Percentiles rank a stretch among this genome's conserved stretches.
phyloP scores from a whole-genome alignment of 2,113 vertebrate species.

The Syngnathoides biaculeatus region DNA sequence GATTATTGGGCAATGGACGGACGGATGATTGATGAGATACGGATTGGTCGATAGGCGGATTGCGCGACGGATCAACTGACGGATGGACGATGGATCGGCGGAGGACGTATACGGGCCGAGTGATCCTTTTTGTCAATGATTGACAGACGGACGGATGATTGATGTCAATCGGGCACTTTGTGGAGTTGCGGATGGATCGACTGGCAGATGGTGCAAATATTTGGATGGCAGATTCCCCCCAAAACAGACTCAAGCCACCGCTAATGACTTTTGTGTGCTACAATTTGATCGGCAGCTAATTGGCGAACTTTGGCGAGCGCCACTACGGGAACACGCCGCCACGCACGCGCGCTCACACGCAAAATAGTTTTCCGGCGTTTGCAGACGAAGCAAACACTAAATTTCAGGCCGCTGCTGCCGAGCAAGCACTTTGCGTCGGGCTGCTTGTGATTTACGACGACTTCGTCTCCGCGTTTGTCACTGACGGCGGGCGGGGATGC shows the following conservation, averaged over 20 bases:
- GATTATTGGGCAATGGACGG: background rate
- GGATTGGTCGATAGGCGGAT: background rate
- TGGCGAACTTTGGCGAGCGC: background rate
- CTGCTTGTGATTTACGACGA: constrained; percentile 70
- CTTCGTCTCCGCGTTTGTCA: constrained; percentile 71
- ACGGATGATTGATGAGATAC: background rate
- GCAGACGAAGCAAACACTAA: constrained; percentile 52
- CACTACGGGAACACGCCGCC: background rate
- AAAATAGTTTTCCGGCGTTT: background rate
- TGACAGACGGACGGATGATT: background rate
- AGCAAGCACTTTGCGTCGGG: constrained; percentile 60
- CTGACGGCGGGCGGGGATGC: constrained; percentile 61
- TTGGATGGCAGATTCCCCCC: background rate
- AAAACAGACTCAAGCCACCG: too few species aligned
- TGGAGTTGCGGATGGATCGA: background rate
- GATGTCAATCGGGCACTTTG: background rate
- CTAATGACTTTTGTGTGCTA: background rate
- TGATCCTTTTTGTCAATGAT: background rate
- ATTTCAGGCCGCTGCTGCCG: constrained; percentile 67
- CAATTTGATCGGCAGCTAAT: background rate
- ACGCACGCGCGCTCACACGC: too few species aligned
- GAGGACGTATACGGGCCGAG: background rate
- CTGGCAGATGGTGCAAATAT: background rate
- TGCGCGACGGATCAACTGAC: background rate
- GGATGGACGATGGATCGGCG: background rate